These are phyloP conservation scores for Sinhomidia bicolor DNA, from an alignment of 2,888 invertebrate genomes.

Conservation along the genomic window DNA sequence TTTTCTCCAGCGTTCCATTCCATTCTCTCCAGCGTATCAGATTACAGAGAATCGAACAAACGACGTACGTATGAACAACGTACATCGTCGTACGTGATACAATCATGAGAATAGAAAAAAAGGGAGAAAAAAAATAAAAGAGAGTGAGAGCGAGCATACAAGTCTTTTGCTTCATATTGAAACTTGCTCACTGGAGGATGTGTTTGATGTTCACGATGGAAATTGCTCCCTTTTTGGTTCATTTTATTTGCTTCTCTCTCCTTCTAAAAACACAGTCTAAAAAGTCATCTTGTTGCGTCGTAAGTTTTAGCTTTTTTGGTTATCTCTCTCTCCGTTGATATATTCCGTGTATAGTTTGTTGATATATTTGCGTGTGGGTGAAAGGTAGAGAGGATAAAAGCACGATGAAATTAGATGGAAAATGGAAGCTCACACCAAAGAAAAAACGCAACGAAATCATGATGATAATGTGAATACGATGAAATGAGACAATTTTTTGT, in stretches of 20 bases:
- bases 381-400: background rate
- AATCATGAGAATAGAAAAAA: slow-evolving; percentile 41
- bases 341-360: too few species aligned
- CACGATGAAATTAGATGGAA: slow-evolving; percentile 60
- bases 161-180: background rate
- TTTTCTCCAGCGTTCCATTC: slow-evolving; percentile 71
- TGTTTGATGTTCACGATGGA: slow-evolving; percentile 5
- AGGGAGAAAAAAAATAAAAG: background rate
- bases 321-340: background rate
- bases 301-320: background rate
- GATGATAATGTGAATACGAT: too few species aligned
- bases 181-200: background rate
- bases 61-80: background rate
- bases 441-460: too few species aligned
- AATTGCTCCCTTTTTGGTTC: background rate
- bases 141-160: background rate
- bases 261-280: background rate
- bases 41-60: slow-evolving; percentile 60
- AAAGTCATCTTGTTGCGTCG: background rate
- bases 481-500: too few species aligned
- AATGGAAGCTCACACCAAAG: slow-evolving; percentile 38
- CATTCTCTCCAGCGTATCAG: slow-evolving; percentile 59
- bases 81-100: slow-evolving; percentile 64
- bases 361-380: background rate
- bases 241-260: slow-evolving; percentile 21